Percentiles rank a stretch among this genome's conserved stretches.
Evolutionary conservation across 2,113 vertebrate genomes (phyloP).

Genomic region (Sialia sialis): DNA sequence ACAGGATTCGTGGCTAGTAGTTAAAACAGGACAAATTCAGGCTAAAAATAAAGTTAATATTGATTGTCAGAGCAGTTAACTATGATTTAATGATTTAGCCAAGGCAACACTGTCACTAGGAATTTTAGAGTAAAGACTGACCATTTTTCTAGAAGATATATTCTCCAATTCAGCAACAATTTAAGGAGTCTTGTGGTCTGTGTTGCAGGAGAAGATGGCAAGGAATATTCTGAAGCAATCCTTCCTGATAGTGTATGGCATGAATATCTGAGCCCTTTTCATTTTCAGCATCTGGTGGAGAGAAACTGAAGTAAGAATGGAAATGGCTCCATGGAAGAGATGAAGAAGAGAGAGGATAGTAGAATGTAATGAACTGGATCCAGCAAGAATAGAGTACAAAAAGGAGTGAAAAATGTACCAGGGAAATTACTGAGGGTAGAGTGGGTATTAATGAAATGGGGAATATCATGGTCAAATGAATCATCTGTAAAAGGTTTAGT

Average conservation of each 20-base stretch:
- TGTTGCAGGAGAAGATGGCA: neutral
- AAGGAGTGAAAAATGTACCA: neutral
- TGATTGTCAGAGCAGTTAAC: neutral
- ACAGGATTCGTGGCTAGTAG: neutral
- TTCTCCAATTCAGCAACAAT: neutral
- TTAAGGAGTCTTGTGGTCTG: neutral
- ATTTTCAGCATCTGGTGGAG: neutral
- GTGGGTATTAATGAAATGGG: neutral
- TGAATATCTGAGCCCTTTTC: neutral
- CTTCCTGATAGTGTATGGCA: neutral
- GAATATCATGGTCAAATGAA: neutral
- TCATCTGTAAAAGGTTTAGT: neutral
- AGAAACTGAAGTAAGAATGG: neutral
- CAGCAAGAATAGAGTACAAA: neutral
- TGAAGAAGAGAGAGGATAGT: neutral
- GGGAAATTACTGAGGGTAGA: neutral
- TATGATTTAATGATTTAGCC: neutral
- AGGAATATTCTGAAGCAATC: neutral
- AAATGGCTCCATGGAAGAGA: neutral
- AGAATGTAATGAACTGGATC: neutral
- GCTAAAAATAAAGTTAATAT: neutral
- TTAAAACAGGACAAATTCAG: neutral
- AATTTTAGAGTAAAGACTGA: neutral
- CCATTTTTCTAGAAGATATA: neutral
- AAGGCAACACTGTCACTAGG: neutral